Evolutionary conservation across 64 coral and sea anemone species (phyloP).

Genomic region (Hydrozoanthus tunicans): DNA sequence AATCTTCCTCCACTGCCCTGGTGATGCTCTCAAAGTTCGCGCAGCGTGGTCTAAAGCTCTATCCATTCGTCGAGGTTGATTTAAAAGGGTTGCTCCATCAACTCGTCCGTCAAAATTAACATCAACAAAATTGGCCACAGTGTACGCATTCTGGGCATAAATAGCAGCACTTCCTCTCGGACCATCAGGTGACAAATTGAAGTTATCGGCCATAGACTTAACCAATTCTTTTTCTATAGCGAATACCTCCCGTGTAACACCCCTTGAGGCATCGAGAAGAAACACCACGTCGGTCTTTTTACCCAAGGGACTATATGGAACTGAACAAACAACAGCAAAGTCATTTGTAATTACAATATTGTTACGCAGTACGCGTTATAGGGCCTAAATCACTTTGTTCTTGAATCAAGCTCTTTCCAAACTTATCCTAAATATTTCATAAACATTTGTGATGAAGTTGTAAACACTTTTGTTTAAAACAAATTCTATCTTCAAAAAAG

Average conservation of each 20-base stretch:
- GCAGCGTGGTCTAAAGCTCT: slow-evolving; percentile 54
- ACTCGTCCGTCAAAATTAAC: slow-evolving; percentile 46
- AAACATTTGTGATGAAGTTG: too few relatives aligned
- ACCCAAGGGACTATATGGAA: slow-evolving; percentile 25
- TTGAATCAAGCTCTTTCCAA: neutral
- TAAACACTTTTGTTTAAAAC: too few relatives aligned
- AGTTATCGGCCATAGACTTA: slow-evolving; percentile 58
- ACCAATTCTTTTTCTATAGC: slow-evolving; percentile 69
- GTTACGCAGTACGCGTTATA: neutral
- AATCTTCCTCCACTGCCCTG: slow-evolving; percentile 50
- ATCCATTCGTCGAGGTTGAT: slow-evolving; percentile 55
- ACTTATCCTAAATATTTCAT: neutral
- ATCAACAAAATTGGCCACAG: slow-evolving; percentile 45
- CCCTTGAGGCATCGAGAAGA: slow-evolving; percentile 64
- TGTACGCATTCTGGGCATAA: slow-evolving; percentile 40
- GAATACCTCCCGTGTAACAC: slow-evolving; percentile 42
- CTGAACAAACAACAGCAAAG: neutral
- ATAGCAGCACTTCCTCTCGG: slow-evolving; percentile 52
- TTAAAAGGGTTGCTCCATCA: slow-evolving; percentile 39
- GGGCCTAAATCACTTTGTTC: neutral
- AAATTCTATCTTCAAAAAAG: too few relatives aligned
- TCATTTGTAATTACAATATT: neutral
- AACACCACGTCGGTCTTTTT: slow-evolving; percentile 61
- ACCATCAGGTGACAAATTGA: slow-evolving; percentile 54
- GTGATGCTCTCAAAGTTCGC: slow-evolving; percentile 33